A percentile compares a stretch with the other conserved stretches of the same genome.
Evolutionary conservation across 2,888 invertebrate genomes (phyloP).

Genomic region (Subacronicta megacephala): DNA sequence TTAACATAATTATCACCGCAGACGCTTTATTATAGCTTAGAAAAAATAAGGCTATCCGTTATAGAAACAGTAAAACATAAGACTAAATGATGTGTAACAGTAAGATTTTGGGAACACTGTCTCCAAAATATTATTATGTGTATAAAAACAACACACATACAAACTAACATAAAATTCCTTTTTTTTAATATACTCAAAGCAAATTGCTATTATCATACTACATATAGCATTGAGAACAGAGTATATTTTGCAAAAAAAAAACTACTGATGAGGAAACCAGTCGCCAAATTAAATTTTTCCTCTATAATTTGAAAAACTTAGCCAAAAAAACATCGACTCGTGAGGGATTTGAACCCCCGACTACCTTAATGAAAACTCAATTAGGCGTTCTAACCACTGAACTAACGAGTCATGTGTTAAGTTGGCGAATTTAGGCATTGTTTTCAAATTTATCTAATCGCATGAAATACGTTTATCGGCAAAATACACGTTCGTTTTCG

Average conservation of each 20-base stretch:
- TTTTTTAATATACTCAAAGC: no score
- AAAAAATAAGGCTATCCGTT: conserved; percentile 31
- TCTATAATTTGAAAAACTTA: no score
- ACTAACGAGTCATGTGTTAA: conserved; percentile 10
- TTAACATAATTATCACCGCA: background rate
- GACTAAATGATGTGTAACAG: conserved; percentile 6
- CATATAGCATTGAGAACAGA: no score
- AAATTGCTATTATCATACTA: no score
- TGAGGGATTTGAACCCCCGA: conserved; percentile 25
- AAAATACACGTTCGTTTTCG: no score
- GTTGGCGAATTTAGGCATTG: background rate
- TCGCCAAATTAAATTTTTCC: no score
- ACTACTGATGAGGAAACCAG: no score
- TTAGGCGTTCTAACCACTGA: conserved; percentile 19
- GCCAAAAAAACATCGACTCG: conserved; percentile 11
- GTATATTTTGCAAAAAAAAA: no score
- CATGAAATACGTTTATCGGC: background rate
- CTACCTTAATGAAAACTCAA: conserved; percentile 12
- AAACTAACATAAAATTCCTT: no score
- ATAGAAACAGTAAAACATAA: conserved; percentile 10
- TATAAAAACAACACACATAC: no score
- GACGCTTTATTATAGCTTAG: background rate
- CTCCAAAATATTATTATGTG: no score
- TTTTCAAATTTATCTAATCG: background rate
- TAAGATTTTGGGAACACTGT: conserved; percentile 9